phyloP scores from a whole-genome alignment of 2,888 invertebrate species.

The Leptopilina myrica region DNA sequence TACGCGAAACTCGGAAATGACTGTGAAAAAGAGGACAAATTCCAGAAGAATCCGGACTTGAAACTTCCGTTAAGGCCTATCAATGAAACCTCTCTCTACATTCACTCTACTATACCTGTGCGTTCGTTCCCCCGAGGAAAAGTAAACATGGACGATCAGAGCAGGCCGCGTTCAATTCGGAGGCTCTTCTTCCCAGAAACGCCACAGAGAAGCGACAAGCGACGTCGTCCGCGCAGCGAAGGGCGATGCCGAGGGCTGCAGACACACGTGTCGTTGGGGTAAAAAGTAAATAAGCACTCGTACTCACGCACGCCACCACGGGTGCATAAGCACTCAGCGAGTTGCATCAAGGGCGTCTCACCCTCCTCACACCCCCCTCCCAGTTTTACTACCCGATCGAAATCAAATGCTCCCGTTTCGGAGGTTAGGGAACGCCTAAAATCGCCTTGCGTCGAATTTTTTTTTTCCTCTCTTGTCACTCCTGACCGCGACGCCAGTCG shows the following conservation, averaged over 20 bases:
- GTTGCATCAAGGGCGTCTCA: conserved; percentile 52
- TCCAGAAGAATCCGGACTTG: conserved; percentile 27
- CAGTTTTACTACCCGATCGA: conserved; percentile 49
- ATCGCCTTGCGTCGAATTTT: background rate
- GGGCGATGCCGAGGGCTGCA: conserved; percentile 49
- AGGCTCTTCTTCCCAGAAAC: conserved; percentile 42
- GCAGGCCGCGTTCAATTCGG: conserved; percentile 43
- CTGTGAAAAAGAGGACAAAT: conserved; percentile 30
- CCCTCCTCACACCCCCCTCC: conserved; percentile 39
- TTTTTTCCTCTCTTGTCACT: background rate
- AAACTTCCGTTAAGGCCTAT: conserved; percentile 39
- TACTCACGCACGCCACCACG: conserved; percentile 55
- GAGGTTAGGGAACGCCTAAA: conserved; percentile 57
- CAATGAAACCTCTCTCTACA: conserved; percentile 37
- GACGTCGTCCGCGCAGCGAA: conserved; percentile 47
- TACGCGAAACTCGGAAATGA: conserved; percentile 19
- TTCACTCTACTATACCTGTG: conserved; percentile 35
- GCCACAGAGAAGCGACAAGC: conserved; percentile 49
- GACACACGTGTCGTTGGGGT: conserved; percentile 61
- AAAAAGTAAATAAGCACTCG: conserved; percentile 59
- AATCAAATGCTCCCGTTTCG: conserved; percentile 57
- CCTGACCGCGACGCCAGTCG: background rate
- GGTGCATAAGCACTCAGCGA: conserved; percentile 62
- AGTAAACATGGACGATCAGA: conserved; percentile 42
- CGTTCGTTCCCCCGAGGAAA: conserved; percentile 41